A percentile compares a stretch with the other conserved stretches of the same genome.
phyloP scores from a whole-genome alignment of 2,797 vertebrate genomes.

The Lithobates pipiens region DNA sequence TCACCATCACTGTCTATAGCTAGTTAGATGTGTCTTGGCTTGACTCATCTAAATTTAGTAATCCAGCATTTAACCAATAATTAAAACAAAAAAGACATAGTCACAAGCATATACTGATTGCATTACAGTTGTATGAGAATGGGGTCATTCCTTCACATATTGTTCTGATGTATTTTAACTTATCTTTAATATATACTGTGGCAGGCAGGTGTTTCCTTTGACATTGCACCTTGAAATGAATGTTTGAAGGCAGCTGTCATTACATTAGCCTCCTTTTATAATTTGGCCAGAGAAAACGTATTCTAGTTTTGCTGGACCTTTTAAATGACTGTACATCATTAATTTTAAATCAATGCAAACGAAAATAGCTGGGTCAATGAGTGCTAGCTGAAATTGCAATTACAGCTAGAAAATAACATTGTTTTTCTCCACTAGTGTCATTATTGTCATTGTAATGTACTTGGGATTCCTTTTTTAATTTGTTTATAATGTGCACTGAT shows the following conservation, averaged over 20 bases:
- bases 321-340: constrained; percentile 39
- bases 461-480: constrained; percentile 1
- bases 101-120: not conserved
- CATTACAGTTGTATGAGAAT: not conserved
- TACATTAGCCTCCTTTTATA: not conserved
- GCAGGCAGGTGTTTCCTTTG: not conserved
- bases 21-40: constrained; percentile 21
- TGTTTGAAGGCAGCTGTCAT: not conserved
- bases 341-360: constrained; percentile 21
- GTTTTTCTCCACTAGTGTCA: not conserved
- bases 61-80: constrained; percentile 8
- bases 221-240: constrained; percentile 1
- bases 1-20: not conserved
- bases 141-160: not conserved
- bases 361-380: constrained; percentile 25
- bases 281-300: not conserved
- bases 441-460: constrained; percentile 15
- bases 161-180: not conserved
- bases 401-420: not conserved
- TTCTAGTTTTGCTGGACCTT: constrained; percentile 12
- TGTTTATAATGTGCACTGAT: constrained; percentile 5
- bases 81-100: not conserved
- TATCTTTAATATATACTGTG: not conserved
- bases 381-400: constrained; percentile 8
- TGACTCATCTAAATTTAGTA: constrained; percentile 38